These are phyloP conservation scores for Glossophaga mutica DNA, from an alignment of 2,797 vertebrate species.

Conservation along the genomic window DNA sequence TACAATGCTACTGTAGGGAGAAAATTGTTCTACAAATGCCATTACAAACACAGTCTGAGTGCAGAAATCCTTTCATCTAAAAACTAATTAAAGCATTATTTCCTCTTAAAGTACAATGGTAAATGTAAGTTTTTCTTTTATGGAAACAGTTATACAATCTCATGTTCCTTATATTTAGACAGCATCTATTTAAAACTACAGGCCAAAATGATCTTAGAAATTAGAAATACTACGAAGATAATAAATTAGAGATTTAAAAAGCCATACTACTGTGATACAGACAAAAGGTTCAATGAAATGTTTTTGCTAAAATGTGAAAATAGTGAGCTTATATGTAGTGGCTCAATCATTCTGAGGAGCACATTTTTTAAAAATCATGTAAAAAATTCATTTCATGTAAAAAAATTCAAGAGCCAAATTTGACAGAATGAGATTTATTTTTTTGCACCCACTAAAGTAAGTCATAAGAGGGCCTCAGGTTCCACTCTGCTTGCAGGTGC, in stretches of 20 bases:
- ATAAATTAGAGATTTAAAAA: neutral
- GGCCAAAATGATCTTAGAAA: constrained; percentile 33
- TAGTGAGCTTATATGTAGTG: neutral
- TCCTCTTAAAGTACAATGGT: constrained; percentile 60
- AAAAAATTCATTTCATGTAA: neutral
- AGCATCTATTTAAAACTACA: constrained; percentile 25
- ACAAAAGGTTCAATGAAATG: neutral
- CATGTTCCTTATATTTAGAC: constrained; percentile 36
- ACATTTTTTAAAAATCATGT: neutral
- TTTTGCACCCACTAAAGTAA: neutral
- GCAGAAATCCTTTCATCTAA: constrained; percentile 74
- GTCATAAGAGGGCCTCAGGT: no score
- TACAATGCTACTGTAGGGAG: constrained; percentile 57
- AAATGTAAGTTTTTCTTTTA: constrained; percentile 42
- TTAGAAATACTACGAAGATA: constrained; percentile 29
- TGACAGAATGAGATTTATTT: neutral
- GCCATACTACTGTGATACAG: neutral
- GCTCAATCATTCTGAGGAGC: neutral
- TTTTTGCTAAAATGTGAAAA: constrained; percentile 13
- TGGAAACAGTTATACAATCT: constrained; percentile 52
- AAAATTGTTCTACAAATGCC: constrained; percentile 69
- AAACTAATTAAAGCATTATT: constrained; percentile 77
- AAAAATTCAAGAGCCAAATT: no score
- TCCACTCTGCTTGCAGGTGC: neutral
- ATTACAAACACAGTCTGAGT: constrained; percentile 74